phyloP scores from a whole-genome alignment of 2,113 vertebrate species.

The Tenrec ecaudatus region DNA sequence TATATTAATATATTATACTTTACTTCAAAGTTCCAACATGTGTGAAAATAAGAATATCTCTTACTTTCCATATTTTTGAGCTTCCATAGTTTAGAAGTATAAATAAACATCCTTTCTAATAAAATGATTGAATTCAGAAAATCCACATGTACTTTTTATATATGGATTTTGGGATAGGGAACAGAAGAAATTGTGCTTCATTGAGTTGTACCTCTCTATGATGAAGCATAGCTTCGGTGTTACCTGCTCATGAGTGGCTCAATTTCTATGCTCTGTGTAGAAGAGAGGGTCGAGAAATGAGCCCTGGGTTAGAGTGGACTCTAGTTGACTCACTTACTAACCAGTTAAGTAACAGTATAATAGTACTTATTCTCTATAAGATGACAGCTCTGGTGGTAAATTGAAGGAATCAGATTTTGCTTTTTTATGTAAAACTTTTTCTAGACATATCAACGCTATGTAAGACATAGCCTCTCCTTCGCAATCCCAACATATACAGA shows the following conservation, averaged over 20 bases:
- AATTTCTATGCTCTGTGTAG: background rate
- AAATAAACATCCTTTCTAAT: background rate
- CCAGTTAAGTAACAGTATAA: background rate
- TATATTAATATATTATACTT: background rate
- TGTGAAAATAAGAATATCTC: background rate
- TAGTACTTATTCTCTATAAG: background rate
- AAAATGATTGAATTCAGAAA: too few species aligned
- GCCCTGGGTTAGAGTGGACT: background rate
- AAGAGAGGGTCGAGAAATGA: background rate
- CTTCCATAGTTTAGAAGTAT: background rate
- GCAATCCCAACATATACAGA: background rate
- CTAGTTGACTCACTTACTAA: background rate
- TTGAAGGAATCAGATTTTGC: background rate
- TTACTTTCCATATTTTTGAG: constrained; percentile 2
- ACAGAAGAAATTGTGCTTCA: too few species aligned
- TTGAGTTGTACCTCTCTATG: too few species aligned
- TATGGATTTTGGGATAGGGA: too few species aligned
- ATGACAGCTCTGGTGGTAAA: background rate
- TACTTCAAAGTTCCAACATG: background rate
- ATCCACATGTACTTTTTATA: too few species aligned
- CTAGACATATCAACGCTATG: background rate
- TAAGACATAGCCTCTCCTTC: background rate
- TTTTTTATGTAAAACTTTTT: background rate
- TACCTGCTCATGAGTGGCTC: background rate
- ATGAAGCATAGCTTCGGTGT: background rate